Percentiles rank a stretch among this genome's conserved stretches.
phyloP scores from a whole-genome alignment of 2,888 invertebrate genomes.

The Agriopis marginaria region DNA sequence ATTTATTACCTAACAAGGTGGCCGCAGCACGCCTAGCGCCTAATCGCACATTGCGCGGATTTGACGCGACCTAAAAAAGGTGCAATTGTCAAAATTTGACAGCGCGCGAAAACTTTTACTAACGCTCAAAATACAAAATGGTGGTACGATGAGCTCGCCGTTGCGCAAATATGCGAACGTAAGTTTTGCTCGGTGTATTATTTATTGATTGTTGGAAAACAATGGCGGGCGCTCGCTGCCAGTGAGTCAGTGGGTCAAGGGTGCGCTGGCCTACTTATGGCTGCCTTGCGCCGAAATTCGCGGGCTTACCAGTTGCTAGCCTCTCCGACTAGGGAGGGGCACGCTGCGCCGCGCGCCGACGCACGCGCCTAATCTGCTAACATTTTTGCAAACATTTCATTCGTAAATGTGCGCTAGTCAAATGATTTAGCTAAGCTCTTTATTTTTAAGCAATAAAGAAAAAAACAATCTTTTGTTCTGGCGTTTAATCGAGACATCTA shows the following conservation, averaged over 20 bases:
- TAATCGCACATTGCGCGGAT: constrained; percentile 44
- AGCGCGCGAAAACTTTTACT: constrained; percentile 67
- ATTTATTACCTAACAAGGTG: constrained; percentile 57
- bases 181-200: constrained; percentile 80
- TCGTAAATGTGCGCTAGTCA: constrained; percentile 19
- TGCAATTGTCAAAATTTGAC: constrained; percentile 60
- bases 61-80: constrained; percentile 60
- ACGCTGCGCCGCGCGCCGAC: constrained; percentile 13
- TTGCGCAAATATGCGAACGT: constrained; percentile 78
- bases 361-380: constrained; percentile 30
- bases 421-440: background rate
- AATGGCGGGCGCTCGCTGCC: constrained; percentile 81
- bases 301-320: constrained; percentile 80
- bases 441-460: background rate
- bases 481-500: constrained; percentile 13
- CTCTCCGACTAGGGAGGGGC: constrained; percentile 72
- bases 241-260: constrained; percentile 86
- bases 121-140: constrained; percentile 60
- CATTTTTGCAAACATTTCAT: constrained; percentile 32
- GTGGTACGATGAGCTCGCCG: constrained; percentile 64
- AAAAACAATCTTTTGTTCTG: constrained; percentile 25
- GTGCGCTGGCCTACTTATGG: constrained; percentile 80
- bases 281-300: constrained; percentile 83
- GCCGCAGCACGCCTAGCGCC: constrained; percentile 34
- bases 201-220: constrained; percentile 86